phyloP scores from a whole-genome alignment of 2,113 vertebrate species.

The Alces alces region DNA sequence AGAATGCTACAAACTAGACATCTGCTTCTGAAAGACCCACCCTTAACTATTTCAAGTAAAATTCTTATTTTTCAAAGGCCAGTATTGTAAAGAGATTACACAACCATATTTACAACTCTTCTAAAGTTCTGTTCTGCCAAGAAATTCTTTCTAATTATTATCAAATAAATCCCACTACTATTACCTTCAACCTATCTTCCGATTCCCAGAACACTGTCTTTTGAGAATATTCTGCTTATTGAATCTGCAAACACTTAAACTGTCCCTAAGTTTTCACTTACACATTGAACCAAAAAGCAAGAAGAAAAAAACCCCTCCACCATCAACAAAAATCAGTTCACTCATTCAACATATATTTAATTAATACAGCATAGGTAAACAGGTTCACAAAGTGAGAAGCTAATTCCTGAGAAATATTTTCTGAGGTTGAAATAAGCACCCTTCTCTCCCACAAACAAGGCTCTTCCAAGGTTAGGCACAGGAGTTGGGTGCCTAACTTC shows the following conservation, averaged over 20 bases:
- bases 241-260: conserved; percentile 30
- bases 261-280: neutral
- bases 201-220: neutral
- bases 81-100: neutral
- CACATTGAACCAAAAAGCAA: neutral
- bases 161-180: neutral
- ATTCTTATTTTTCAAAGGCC: neutral
- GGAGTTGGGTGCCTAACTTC: neutral
- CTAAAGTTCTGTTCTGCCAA: neutral
- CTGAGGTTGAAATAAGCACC: neutral
- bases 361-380: neutral
- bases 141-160: conserved; percentile 15
- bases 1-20: neutral
- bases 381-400: neutral
- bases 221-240: neutral
- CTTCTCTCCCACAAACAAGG: neutral
- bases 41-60: neutral
- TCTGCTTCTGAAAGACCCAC: neutral
- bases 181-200: neutral
- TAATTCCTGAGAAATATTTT: neutral
- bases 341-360: neutral
- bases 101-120: neutral
- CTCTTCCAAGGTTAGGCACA: neutral
- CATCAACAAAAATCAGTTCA: neutral
- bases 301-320: neutral